Conservation (phyloP, 92 coral and sea anemone genomes). For the Actinernus sp. region DNA sequence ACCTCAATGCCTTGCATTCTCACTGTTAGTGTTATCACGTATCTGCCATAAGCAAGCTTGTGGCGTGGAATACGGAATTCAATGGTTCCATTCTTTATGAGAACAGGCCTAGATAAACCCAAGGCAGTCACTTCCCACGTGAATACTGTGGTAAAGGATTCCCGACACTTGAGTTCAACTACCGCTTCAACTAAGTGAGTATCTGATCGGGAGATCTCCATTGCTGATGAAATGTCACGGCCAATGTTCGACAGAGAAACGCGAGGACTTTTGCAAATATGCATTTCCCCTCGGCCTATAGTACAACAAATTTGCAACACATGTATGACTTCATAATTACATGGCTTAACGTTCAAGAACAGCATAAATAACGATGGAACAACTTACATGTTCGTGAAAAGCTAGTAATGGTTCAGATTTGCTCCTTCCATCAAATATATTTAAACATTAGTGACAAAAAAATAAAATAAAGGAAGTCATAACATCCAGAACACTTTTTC, state of each 20-base stretch:
- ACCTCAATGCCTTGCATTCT: conserved; percentile 31
- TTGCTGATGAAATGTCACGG: neutral
- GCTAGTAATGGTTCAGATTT: too few species aligned
- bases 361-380: too few species aligned
- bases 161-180: conserved; percentile 21
- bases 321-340: too few species aligned
- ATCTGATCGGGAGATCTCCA: conserved; percentile 15
- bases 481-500: too few species aligned
- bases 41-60: conserved; percentile 24
- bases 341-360: too few species aligned
- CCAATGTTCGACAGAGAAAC: conserved; percentile 32
- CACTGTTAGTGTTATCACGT: conserved; percentile 34
- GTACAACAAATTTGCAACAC: too few species aligned
- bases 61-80: conserved; percentile 23
- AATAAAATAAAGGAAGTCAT: too few species aligned
- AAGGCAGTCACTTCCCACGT: conserved; percentile 33
- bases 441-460: too few species aligned
- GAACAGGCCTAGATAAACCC: neutral
- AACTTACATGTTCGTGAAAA: too few species aligned
- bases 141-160: conserved; percentile 3
- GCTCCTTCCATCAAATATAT: too few species aligned
- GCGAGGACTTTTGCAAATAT: conserved; percentile 35
- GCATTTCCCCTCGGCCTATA: too few species aligned
- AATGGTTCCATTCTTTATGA: conserved; percentile 3
- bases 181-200: conserved; percentile 12